Evolutionary conservation across 2,113 vertebrate species (phyloP).

Genomic region (Narcine bancroftii): DNA sequence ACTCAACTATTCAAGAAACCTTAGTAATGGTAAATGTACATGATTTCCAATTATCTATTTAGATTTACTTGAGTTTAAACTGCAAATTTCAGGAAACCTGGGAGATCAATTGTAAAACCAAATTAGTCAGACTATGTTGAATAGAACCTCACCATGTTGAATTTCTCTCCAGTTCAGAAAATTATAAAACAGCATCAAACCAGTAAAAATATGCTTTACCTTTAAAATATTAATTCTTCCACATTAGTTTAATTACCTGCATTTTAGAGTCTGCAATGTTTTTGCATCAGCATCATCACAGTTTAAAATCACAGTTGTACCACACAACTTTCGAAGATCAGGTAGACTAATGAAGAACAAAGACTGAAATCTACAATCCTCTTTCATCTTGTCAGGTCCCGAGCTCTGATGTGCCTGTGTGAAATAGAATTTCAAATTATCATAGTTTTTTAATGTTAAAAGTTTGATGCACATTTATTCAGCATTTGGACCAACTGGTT

Average conservation of each 20-base stretch:
- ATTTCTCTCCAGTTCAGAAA: not conserved
- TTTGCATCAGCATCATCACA: conserved; percentile 51
- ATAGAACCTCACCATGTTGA: not conserved
- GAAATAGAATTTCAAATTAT: not conserved
- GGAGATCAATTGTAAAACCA: too few species aligned
- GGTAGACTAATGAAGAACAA: conserved; percentile 67
- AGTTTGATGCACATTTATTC: not conserved
- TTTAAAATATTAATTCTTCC: not conserved
- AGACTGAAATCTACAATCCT: conserved; percentile 49
- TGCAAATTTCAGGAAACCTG: not conserved
- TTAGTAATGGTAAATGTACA: not conserved
- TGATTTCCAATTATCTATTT: not conserved
- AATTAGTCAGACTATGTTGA: too few species aligned
- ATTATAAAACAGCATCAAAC: not conserved
- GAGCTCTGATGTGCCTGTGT: not conserved
- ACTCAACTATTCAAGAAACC: too few species aligned
- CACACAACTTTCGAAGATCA: conserved; percentile 61
- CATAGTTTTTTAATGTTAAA: not conserved
- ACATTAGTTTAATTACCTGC: conserved; percentile 60
- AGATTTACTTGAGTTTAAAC: not conserved
- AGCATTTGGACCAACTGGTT: not conserved
- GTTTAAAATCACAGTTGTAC: conserved; percentile 53
- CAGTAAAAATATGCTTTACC: not conserved
- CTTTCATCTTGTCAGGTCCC: not conserved
- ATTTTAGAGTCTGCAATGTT: conserved; percentile 64